Evolutionary conservation across 2,888 invertebrate genomes (phyloP).

Genomic region (Nymphalis c-album): DNA sequence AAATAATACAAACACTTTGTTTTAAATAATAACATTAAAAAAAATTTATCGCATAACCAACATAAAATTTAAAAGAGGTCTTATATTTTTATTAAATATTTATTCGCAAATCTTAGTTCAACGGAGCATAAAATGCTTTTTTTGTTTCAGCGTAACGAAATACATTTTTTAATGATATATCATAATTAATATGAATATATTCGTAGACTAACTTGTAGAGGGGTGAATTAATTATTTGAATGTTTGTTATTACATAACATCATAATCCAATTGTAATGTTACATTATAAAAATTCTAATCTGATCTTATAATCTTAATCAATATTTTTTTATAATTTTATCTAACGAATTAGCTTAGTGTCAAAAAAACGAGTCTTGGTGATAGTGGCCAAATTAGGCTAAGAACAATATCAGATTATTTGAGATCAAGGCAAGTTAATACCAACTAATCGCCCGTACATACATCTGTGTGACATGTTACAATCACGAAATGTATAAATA

Average conservation of each 20-base stretch:
- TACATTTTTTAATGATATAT: neutral
- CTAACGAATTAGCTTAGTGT: too few relatives aligned
- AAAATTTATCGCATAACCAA: too few relatives aligned
- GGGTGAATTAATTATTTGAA: neutral
- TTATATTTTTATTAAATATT: too few relatives aligned
- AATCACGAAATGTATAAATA: neutral
- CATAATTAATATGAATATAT: neutral
- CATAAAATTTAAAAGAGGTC: too few relatives aligned
- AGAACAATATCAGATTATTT: neutral
- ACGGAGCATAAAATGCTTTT: neutral
- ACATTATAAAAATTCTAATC: too few relatives aligned
- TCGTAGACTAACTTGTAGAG: neutral
- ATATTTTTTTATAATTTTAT: too few relatives aligned
- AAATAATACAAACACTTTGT: neutral
- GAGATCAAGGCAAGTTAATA: neutral
- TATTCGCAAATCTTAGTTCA: neutral
- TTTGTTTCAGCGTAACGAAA: neutral
- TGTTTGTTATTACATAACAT: neutral
- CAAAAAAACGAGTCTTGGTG: too few relatives aligned
- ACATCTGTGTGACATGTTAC: neutral
- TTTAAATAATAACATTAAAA: neutral
- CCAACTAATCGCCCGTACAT: neutral
- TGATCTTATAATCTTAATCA: too few relatives aligned
- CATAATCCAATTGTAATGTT: too few relatives aligned
- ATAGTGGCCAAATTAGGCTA: too few relatives aligned